Base-by-base conservation (phyloP, 2,113 vertebrate genomes). In the Pygoscelis antarcticus region DNA sequence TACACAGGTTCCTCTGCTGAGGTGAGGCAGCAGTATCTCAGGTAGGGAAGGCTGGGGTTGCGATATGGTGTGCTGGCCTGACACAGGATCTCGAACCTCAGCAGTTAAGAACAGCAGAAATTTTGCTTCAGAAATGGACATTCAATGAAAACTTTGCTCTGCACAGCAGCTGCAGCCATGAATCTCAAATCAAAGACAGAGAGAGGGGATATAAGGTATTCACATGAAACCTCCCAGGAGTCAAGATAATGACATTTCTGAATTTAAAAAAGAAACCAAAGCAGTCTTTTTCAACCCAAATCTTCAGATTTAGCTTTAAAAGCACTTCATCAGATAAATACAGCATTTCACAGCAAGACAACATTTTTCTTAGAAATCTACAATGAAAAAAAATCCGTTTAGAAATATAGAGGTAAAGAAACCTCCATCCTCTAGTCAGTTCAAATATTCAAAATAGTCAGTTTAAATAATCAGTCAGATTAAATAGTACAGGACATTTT, bases 1-100 rank as follows among this genome's bases (percentile, higher is more conserved):
- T 40, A 15, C 11, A 26, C 0, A 3, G 2, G 9, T 47, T 77
- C 29, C 38, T 58, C 22, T 0, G 0, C 17, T 36, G 40, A 61
- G 12, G 30, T 55, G 27, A 77, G 34, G 69, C 46, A 80, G 40
- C 2, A 6, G 9, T 0, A 0, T 44, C 49, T 62, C 40, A n/a
- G 2, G 0, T 13, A 44, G 7, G 40, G 46, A 11, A 65, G 27
- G 30, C 40, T 69, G 60, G 85, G 40, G 32, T 7, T 64, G 26
- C 3, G 4, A 11, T 42, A 64, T 6, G 7, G 20, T 25, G 6
- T 58, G 8, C 32, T 71, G 36, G 36, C 34, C 55, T 5, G 2
- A n/a, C 61, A 42, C 25, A 42, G 23, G 16, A 16, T 36, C 19
- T 71, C 2, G 1, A 62, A 49, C 27, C 62, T 88, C 32, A 64